A percentile compares a stretch with the other conserved stretches of the same genome.
These are phyloP conservation scores for Oasisia sp. DNA, from an alignment of 2,888 invertebrate genomes.

Conservation along the genomic window DNA sequence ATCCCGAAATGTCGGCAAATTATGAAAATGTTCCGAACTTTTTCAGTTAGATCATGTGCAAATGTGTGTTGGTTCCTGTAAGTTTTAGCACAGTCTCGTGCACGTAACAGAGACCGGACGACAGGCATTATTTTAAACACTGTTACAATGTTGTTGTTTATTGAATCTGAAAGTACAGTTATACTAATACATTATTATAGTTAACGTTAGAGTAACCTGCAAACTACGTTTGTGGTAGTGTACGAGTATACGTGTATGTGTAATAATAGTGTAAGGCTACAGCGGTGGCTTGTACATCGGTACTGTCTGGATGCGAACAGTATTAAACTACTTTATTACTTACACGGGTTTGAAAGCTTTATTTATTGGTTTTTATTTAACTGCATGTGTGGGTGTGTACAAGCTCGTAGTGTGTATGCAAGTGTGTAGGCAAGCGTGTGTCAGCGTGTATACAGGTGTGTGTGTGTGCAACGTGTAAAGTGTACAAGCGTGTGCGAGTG, in stretches of 20 bases:
- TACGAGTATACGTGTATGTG: background rate
- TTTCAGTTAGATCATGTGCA: background rate
- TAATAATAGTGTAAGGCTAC: background rate
- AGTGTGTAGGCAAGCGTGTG: too few species aligned
- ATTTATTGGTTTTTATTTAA: background rate
- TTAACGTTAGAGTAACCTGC: background rate
- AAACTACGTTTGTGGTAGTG: background rate
- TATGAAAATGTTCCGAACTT: background rate
- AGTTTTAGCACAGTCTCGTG: background rate
- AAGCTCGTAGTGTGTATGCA: too few species aligned
- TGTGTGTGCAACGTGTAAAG: too few species aligned
- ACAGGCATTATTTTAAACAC: background rate
- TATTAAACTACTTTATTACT: slow-evolving; percentile 12
- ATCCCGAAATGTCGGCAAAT: background rate
- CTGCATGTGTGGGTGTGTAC: too few species aligned
- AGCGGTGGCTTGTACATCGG: background rate
- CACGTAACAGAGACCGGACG: background rate
- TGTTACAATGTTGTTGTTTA: slow-evolving; percentile 8
- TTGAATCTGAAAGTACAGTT: background rate
- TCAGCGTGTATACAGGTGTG: too few species aligned
- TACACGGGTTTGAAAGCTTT: background rate
- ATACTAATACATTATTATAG: background rate
- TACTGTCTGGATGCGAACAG: background rate
- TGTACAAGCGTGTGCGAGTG: too few species aligned
- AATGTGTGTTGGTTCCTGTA: background rate